Base-by-base conservation (phyloP, 92 coral and sea anemone genomes). In the Metridium senile region DNA sequence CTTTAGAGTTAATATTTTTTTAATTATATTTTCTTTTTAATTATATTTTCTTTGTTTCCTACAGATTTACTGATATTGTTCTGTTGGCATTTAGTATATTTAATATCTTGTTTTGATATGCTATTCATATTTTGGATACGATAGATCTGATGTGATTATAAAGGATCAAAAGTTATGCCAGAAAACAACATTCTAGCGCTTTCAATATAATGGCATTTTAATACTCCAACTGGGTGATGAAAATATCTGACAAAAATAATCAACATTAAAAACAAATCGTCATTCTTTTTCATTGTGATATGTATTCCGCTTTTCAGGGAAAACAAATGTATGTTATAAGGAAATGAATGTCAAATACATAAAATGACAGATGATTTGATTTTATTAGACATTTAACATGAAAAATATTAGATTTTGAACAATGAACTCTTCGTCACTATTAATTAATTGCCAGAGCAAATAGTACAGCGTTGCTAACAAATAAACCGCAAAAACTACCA, bases 401-500 rank as follows among this genome's bases (percentile, higher is more conserved):
- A 54, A 16, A 54, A 54, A 16, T 19, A 16, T 21, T 54, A 19
- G 9, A 54, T 16, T 10, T 16, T 54, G 4, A 54, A 54, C 25
- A 16, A 2, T 3, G 25, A 54, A 16, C 4, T 16, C 61, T 3
- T 20, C 61, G 6, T 59, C 26, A 59, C 28, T 4, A 19, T 3
- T 52, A 51, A 51, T 71, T 71, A 32, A 71, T 71, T 71, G 30
- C 7, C 22, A 71, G 25, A 31, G 17, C 74, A 70, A 49, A 70
- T 53, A 71, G 47, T 25, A 51, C 54, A 21, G 10, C 62, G 76
- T 71, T 71, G 76, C 76, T 62, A 71, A 71, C 76, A 71, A 71
- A 71, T 65, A 65, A 53, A 52, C 22, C 47, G 13, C 49, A 13
- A 39, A 39, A 39, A 39, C 13, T 39, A 13, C 49, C 6, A 39